Percentiles rank a stretch among this genome's conserved stretches.
These are phyloP conservation scores for Cynodonichthys magdalenae DNA, from an alignment of 2,797 vertebrate species.

Conservation along the genomic window DNA sequence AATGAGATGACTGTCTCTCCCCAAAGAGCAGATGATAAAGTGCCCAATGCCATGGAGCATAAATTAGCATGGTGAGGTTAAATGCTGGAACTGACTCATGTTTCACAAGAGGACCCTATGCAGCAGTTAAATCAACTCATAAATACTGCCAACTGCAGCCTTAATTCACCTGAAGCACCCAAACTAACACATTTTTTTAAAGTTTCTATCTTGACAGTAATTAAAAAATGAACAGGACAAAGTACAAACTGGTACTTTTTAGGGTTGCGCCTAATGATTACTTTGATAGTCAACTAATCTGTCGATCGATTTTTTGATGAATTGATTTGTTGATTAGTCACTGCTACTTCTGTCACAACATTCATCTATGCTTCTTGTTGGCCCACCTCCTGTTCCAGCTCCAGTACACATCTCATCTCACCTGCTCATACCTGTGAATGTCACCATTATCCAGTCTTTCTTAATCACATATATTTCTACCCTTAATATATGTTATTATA, in stretches of 20 bases:
- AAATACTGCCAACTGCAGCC: slow-evolving; percentile 93
- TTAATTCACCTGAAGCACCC: slow-evolving; percentile 81
- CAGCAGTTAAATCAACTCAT: slow-evolving; percentile 98
- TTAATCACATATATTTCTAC: no score
- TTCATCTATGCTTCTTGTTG: no score
- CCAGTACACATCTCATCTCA: no score
- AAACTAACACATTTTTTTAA: slow-evolving; percentile 48
- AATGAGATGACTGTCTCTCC: slow-evolving; percentile 99
- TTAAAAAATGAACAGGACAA: slow-evolving; percentile 37
- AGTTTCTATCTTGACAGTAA: slow-evolving; percentile 1
- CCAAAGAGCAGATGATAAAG: slow-evolving; percentile 99
- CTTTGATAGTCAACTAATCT: no score
- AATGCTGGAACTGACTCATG: slow-evolving; percentile 99
- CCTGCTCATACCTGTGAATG: no score
- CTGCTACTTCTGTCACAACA: no score
- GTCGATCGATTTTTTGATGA: no score
- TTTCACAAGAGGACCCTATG: slow-evolving; percentile 98
- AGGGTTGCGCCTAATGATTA: no score
- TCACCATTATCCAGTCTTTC: no score
- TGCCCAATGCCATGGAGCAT: slow-evolving; percentile 92
- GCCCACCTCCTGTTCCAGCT: no score
- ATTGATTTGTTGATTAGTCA: no score
- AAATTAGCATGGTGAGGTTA: slow-evolving; percentile 99
- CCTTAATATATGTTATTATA: no score
- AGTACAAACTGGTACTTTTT: slow-evolving; percentile 18